Percentiles rank a stretch among this genome's conserved stretches.
These are phyloP conservation scores for Pachypsylla venusta DNA, from an alignment of 1,140 invertebrate genomes.

Conservation along the genomic window DNA sequence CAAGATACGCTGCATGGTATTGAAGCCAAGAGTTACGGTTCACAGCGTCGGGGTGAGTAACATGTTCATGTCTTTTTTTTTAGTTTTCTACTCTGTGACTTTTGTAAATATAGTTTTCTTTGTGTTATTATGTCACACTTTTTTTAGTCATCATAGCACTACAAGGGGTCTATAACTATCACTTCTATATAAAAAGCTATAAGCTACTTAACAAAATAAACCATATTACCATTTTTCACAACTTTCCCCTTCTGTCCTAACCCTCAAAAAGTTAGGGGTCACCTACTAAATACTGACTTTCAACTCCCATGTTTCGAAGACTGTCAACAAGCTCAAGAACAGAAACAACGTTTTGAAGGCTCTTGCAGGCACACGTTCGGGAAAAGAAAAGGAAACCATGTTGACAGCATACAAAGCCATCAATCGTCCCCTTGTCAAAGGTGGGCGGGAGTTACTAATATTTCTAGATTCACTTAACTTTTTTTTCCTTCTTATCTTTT, in stretches of 20 bases:
- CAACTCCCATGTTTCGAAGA: no score
- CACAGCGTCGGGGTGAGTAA: conserved; percentile 38
- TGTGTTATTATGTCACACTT: conserved; percentile 13
- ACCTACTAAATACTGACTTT: no score
- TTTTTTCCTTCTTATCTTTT: conserved; percentile 15
- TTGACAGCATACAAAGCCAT: neutral
- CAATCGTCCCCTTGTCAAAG: neutral
- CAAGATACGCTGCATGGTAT: conserved; percentile 94
- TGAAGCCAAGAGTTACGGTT: conserved; percentile 90
- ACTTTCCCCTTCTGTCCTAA: no score
- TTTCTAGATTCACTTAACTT: neutral
- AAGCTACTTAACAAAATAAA: no score
- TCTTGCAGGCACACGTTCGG: no score
- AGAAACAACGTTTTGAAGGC: no score
- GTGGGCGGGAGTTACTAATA: neutral
- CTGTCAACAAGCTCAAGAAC: no score
- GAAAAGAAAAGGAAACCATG: neutral
- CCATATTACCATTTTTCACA: neutral
- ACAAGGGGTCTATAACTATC: neutral
- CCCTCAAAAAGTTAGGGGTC: no score
- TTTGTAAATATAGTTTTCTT: conserved; percentile 4
- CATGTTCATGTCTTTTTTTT: conserved; percentile 15
- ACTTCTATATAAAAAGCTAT: no score
- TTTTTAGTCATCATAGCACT: neutral
- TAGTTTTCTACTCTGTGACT: neutral